phyloP scores from a whole-genome alignment of 2,888 invertebrate genomes.

The Troides oblongomaculatus region DNA sequence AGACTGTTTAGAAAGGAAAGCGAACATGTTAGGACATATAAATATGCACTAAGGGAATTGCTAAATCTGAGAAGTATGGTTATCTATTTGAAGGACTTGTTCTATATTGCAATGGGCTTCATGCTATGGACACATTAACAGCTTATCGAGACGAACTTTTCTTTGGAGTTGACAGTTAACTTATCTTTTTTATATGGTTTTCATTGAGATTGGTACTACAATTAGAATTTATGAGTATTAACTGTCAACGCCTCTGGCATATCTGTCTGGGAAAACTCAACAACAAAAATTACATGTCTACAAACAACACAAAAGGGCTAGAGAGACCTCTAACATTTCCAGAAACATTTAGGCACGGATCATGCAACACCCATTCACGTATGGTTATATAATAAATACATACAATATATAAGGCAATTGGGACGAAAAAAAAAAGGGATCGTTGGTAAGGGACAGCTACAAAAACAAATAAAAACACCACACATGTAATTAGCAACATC shows the following conservation, averaged over 20 bases:
- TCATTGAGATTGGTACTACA: constrained; percentile 28
- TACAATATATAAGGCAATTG: constrained; percentile 43
- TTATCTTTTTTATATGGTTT: constrained; percentile 32
- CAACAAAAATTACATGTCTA: constrained; percentile 69
- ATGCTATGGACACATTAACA: constrained; percentile 71
- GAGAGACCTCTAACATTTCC: constrained; percentile 71
- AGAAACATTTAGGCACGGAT: constrained; percentile 77
- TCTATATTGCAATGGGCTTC: constrained; percentile 63
- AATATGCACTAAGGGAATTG: constrained; percentile 55
- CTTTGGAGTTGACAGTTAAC: constrained; percentile 72
- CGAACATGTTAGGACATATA: constrained; percentile 61
- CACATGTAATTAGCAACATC: constrained; percentile 72
- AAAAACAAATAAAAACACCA: constrained; percentile 64
- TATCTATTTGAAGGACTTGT: constrained; percentile 56
- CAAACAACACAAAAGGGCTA: constrained; percentile 77
- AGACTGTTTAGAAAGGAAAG: constrained; percentile 63
- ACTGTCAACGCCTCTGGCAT: constrained; percentile 69
- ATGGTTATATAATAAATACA: constrained; percentile 56
- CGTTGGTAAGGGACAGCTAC: constrained; percentile 62
- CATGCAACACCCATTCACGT: constrained; percentile 77
- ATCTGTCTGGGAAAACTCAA: constrained; percentile 51
- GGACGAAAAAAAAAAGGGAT: constrained; percentile 41
- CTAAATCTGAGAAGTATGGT: constrained; percentile 61
- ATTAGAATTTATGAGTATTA: constrained; percentile 45
- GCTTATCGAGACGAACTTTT: constrained; percentile 49